Conservation (phyloP, 2,888 invertebrate genomes). For the Microplitis deprimator region DNA sequence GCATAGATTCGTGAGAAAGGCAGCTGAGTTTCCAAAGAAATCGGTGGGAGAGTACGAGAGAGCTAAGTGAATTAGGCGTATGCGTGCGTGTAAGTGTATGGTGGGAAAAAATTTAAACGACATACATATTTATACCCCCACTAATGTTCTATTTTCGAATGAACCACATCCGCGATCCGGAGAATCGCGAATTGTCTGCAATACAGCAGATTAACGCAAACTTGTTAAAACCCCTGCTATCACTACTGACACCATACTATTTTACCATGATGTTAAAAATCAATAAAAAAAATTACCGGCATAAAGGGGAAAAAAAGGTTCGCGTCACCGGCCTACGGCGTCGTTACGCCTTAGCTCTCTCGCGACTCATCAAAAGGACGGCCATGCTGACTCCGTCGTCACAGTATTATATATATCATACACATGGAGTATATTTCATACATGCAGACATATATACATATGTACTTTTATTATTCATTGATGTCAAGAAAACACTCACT, state of each 20-base stretch:
- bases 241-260: background rate
- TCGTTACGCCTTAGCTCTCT: constrained; percentile 8
- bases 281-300: background rate
- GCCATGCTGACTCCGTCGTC: constrained; percentile 7
- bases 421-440: background rate
- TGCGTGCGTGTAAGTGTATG: background rate
- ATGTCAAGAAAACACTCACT: constrained; percentile 22
- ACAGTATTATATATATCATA: background rate
- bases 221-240: background rate
- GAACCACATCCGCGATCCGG: constrained; percentile 28
- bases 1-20: background rate
- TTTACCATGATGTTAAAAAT: background rate
- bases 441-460: background rate
- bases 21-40: constrained; percentile 3
- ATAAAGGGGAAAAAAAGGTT: background rate
- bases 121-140: constrained; percentile 23
- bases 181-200: background rate
- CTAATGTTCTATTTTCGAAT: constrained; percentile 30
- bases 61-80: background rate
- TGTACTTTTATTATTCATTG: constrained; percentile 3
- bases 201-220: no score
- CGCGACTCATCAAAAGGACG: constrained; percentile 8
- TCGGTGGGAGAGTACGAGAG: constrained; percentile 8
- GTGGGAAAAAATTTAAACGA: constrained; percentile 10
- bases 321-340: constrained; percentile 10